These are phyloP conservation scores for Felis chaus DNA, from an alignment of 2,113 vertebrate genomes.

Conservation along the genomic window DNA sequence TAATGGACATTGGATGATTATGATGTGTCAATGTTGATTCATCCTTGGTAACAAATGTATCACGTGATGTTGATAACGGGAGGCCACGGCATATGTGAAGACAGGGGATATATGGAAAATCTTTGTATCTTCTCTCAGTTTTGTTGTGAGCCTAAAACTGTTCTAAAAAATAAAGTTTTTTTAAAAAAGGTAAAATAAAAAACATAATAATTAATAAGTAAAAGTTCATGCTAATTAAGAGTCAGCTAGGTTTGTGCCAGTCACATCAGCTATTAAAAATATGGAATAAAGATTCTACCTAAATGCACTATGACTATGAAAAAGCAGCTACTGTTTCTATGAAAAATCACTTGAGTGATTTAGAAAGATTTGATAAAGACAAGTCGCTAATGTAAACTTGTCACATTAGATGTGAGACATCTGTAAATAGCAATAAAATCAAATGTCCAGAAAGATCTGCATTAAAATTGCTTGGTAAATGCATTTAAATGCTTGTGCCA, in stretches of 20 bases:
- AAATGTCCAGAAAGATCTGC: conserved; percentile 5
- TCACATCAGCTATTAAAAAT: not conserved
- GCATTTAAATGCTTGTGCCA: not conserved
- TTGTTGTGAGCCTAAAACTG: not conserved
- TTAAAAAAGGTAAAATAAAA: not conserved
- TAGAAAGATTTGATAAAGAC: not conserved
- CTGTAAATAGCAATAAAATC: not conserved
- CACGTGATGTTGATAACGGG: not conserved
- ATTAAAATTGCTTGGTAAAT: not conserved
- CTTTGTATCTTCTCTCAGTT: not conserved
- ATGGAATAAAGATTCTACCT: not conserved
- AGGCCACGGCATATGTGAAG: not conserved
- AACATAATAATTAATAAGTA: not conserved
- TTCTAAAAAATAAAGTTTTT: not conserved
- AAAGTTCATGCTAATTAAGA: not conserved
- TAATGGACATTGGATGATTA: not conserved
- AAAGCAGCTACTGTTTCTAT: not conserved
- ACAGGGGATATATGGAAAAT: not conserved
- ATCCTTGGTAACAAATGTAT: not conserved
- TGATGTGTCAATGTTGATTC: not conserved
- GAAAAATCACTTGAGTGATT: not conserved
- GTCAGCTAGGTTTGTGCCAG: not conserved
- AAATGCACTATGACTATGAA: not conserved
- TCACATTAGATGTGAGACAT: not conserved
- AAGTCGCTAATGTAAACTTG: not conserved